Evolutionary conservation across 2,888 invertebrate species (phyloP), one percentile per base, ranked within the genome.

Genomic region (Microdon myrmicae): DNA sequence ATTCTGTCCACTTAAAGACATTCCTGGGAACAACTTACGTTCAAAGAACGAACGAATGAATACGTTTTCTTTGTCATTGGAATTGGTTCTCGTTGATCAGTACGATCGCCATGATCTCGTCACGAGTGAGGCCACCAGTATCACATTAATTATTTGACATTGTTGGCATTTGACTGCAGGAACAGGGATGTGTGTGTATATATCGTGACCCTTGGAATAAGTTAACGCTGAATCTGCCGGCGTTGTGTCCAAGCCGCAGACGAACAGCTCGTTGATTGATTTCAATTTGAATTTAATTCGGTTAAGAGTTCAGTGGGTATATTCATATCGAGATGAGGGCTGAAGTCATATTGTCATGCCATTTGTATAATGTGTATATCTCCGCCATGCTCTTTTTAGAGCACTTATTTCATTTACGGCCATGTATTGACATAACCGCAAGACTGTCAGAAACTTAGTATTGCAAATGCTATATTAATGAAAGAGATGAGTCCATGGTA

Each of bases 201-300:
- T 19, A 44, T 20, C 37, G 38, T 37, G 64, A 64, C 64, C 64
- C 58, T 41, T n/a, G 47, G 47, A 58, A 58, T 47, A 56, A 37
- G 32, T 64, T 64, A 64, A 64, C 58, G 32, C 58, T 58, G 51
- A 53, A 39, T 43, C 43, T 38, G 16, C 17, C 17, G 37, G 22
- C 29, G 38, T 32, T 23, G 17, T 9, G 26, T 37, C 28, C n/a
- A 26, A 28, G 35, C 45, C 49, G 45, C 51, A 51, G 51, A 58
- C 32, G 53, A 47, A 28, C 14, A 53, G 43, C 32, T 45, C 64
- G 64, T 58, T 64, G 64, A 64, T 64, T 64, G 64, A 64, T 64
- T 58, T 64, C 64, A 64, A 64, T 64, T 64, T 64, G 58, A 64
- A 64, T 64, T 64, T 64, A 64, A 64, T 64, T 64, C 64, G 64